Base-by-base conservation (phyloP, 1,140 invertebrate genomes). In the Cotesia glomerata region DNA sequence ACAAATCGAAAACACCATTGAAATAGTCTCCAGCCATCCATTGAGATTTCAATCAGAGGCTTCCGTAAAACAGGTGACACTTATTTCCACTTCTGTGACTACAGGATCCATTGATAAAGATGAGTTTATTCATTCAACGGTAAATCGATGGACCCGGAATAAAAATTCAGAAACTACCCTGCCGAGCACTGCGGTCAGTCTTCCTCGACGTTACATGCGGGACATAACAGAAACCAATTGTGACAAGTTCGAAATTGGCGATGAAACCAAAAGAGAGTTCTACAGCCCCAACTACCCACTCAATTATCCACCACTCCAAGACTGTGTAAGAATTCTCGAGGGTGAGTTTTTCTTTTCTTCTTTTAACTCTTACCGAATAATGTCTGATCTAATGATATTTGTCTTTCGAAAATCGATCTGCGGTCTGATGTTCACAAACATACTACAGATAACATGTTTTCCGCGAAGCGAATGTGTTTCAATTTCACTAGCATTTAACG, bases 241-340 rank as follows among this genome's bases (percentile, higher is more conserved):
- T 77, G 86, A 86, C 73, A 87, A 88, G 75, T 93, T 93, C 79
- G 82, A 80, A 2, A 82, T 88, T 39, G 91, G 90, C 0, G 88
- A 91, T 76, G 80, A 83, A 5, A 79, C 79, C 9, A 88, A 88
- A 75, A 87, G 85, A 51, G 92, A 93, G 80, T 93, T 95, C 79
- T 94, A 91, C 80, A 93, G 92, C 72, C 94, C 94, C 0, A 89
- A 90, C 71, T 94, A 92, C 85, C 93, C 93, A 1, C 85, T 88
- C 5, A 87, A 89, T 59, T 95, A 95, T 86, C 91, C 91, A 3
- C 92, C 92, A 77, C 89, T 90, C 54, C 90, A 91, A 0, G 91
- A 93, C 74, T 95, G 94, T 79, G 89, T 91, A 59, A 88, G 89
- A 58, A 87, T 92, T 26, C 88, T 95, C 66, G 88, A 89, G 88